These are phyloP conservation scores for Corythornis cristatus DNA, from an alignment of 2,113 vertebrate species.

Conservation along the genomic window DNA sequence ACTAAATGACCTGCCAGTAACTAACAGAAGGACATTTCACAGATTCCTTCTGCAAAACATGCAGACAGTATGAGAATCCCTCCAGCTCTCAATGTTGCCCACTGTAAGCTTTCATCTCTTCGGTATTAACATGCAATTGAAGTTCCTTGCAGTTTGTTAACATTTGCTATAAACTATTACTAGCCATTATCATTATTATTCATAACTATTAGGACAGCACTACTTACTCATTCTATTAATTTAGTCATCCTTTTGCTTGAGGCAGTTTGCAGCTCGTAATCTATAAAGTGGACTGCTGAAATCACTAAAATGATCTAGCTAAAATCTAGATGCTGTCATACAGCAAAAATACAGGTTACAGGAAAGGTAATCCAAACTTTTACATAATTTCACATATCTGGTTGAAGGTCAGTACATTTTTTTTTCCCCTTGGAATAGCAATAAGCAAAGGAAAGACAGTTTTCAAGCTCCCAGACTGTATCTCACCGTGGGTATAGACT, in stretches of 20 bases:
- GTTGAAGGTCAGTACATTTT: not conserved
- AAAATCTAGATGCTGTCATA: not conserved
- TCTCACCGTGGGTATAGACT: not conserved
- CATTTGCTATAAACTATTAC: not conserved
- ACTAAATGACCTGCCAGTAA: conserved; percentile 12
- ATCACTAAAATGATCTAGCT: not conserved
- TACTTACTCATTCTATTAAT: not conserved
- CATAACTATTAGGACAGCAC: not conserved
- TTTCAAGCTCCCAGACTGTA: not conserved
- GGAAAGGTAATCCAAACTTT: not conserved
- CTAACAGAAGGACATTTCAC: not conserved
- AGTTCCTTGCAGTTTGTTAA: not conserved
- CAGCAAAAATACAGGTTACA: not conserved
- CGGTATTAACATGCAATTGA: not conserved
- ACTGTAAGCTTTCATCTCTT: not conserved
- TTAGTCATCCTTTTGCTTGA: not conserved
- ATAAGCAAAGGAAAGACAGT: not conserved
- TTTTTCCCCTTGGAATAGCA: not conserved
- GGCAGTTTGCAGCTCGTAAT: not conserved
- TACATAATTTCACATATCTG: not conserved
- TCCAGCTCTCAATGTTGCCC: not conserved
- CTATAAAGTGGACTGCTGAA: not conserved
- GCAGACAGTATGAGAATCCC: not conserved
- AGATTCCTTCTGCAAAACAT: not conserved
- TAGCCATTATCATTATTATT: not conserved